Evolutionary conservation across 2,113 vertebrate genomes (phyloP).

Genomic region (Speoplatyrhinus poulsoni): DNA sequence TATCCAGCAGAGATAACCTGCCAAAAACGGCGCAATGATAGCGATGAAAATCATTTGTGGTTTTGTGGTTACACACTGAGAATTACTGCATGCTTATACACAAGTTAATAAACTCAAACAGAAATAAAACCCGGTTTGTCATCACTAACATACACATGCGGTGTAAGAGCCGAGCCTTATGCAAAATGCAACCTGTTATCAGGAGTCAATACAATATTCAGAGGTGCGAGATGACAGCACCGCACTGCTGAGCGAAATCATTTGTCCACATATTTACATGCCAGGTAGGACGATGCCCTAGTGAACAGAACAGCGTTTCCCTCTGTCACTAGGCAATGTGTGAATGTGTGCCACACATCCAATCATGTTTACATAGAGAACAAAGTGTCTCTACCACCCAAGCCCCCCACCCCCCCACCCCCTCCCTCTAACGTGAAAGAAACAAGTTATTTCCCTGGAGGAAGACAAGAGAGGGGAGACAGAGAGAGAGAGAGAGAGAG

Average conservation of each 20-base stretch:
- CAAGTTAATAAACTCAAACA: too few relatives aligned
- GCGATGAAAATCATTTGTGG: too few relatives aligned
- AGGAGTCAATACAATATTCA: constrained; percentile 43
- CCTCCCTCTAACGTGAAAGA: constrained; percentile 29
- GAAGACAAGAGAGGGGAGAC: not conserved
- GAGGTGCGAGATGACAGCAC: constrained; percentile 37
- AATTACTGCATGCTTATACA: too few relatives aligned
- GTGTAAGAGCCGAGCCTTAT: too few relatives aligned
- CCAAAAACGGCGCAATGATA: too few relatives aligned
- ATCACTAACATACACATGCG: too few relatives aligned
- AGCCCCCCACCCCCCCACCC: constrained; percentile 10
- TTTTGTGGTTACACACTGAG: too few relatives aligned
- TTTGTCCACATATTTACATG: constrained; percentile 43
- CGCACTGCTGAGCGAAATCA: constrained; percentile 40
- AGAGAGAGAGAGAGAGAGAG: not conserved
- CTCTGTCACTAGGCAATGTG: constrained; percentile 41
- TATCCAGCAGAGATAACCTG: too few relatives aligned
- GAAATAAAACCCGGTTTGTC: too few relatives aligned
- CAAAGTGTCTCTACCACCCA: constrained; percentile 41
- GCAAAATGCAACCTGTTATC: constrained; percentile 25
- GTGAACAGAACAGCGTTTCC: constrained; percentile 26
- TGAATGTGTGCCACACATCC: constrained; percentile 29
- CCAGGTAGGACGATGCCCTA: constrained; percentile 35
- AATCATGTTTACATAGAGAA: constrained; percentile 46
- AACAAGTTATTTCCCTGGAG: constrained; percentile 3